These are phyloP conservation scores for Brachylomia viminalis DNA, from an alignment of 2,888 invertebrate genomes.

Conservation along the genomic window DNA sequence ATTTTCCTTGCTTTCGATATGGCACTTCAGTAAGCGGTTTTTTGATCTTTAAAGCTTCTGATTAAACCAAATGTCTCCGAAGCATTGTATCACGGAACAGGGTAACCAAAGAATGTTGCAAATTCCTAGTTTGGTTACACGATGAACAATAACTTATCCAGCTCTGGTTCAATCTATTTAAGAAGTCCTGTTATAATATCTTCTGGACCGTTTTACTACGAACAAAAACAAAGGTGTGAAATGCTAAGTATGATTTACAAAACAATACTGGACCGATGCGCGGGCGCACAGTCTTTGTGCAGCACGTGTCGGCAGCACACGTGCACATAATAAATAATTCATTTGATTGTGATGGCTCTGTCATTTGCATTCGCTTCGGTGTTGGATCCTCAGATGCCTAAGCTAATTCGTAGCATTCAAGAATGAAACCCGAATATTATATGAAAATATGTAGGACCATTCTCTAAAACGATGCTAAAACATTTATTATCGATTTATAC, in stretches of 20 bases:
- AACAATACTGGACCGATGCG: conserved; percentile 13
- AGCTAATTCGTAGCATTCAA: not conserved
- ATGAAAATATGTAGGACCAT: not conserved
- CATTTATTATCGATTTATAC: not conserved
- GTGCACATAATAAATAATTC: conserved; percentile 50
- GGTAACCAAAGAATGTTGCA: not conserved
- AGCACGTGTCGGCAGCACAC: conserved; percentile 49
- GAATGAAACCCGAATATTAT: not conserved
- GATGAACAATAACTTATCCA: no score
- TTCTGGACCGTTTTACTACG: not conserved
- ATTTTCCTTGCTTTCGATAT: no score
- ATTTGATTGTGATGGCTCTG: conserved; percentile 41
- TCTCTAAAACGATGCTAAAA: not conserved
- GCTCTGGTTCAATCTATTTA: not conserved
- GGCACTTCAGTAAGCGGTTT: no score
- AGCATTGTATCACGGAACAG: not conserved
- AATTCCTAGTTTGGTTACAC: not conserved
- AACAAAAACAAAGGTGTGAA: conserved; percentile 5
- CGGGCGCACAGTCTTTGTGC: conserved; percentile 14
- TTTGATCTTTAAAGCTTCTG: no score
- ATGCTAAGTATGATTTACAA: conserved; percentile 12
- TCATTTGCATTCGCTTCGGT: conserved; percentile 25
- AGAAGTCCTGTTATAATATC: not conserved
- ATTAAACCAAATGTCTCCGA: not conserved
- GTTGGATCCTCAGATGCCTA: conserved; percentile 9